phyloP scores from a whole-genome alignment of 64 coral and sea anemone genomes.

The Dendrophyllia cribrosa region DNA sequence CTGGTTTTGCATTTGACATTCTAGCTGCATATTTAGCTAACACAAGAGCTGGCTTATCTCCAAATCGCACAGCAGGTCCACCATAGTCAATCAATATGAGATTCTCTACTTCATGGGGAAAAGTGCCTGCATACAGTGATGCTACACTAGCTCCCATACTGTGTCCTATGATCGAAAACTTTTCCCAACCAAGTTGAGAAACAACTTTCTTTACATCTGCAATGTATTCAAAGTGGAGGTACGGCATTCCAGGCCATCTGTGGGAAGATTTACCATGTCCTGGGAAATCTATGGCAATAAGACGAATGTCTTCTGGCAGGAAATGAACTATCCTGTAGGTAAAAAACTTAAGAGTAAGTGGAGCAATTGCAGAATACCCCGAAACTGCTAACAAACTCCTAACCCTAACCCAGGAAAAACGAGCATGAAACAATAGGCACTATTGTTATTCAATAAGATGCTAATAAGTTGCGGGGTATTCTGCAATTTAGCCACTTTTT shows the following conservation, averaged over 20 bases:
- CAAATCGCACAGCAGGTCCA: neutral
- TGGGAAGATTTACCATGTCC: slow-evolving; percentile 90
- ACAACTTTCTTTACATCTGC: slow-evolving; percentile 85
- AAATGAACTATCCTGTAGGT: slow-evolving; percentile 54
- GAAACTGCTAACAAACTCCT: too few species aligned
- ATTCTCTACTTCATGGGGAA: slow-evolving; percentile 79
- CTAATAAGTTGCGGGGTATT: too few species aligned
- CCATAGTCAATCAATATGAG: slow-evolving; percentile 69
- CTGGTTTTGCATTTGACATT: neutral
- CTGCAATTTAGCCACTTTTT: too few species aligned
- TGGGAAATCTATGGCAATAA: slow-evolving; percentile 87
- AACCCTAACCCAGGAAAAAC: too few species aligned
- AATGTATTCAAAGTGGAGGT: slow-evolving; percentile 71
- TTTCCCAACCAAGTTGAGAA: slow-evolving; percentile 75
- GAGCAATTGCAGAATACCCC: too few species aligned
- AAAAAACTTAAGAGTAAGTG: too few species aligned
- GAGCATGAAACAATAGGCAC: too few species aligned
- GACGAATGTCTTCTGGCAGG: slow-evolving; percentile 73
- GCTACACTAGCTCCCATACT: slow-evolving; percentile 68
- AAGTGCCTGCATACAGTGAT: slow-evolving; percentile 73
- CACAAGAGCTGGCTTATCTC: neutral
- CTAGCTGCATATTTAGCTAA: slow-evolving; percentile 21
- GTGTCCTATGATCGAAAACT: slow-evolving; percentile 82
- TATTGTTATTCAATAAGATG: too few species aligned
- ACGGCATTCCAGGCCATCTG: slow-evolving; percentile 64